phyloP scores from a whole-genome alignment of 1,140 invertebrate species.

The Varroa destructor region DNA sequence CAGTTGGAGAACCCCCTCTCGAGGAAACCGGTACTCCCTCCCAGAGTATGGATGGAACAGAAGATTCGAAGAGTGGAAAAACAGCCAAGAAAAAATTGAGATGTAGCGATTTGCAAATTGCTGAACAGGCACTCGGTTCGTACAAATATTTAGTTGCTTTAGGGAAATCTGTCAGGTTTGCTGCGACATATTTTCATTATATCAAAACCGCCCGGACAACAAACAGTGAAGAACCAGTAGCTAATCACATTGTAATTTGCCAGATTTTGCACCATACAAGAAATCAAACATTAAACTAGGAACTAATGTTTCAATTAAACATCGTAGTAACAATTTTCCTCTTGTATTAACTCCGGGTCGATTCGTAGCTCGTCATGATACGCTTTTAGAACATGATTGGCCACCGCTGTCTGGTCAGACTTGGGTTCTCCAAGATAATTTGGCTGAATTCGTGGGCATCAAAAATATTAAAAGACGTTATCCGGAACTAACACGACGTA shows the following conservation, averaged over 20 bases:
- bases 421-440: conserved; percentile 78
- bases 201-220: too few species aligned
- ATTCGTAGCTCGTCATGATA: conserved; percentile 43
- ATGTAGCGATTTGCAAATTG: conserved; percentile 27
- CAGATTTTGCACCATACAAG: too few species aligned
- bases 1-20: background rate
- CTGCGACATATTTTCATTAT: background rate
- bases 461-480: conserved; percentile 92
- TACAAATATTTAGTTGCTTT: conserved; percentile 20
- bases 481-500: conserved; percentile 66
- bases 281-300: too few species aligned
- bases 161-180: conserved; percentile 3
- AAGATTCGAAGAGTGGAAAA: conserved; percentile 27
- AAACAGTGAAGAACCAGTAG: too few species aligned
- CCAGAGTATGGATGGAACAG: conserved; percentile 7
- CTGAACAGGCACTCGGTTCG: conserved; percentile 24
- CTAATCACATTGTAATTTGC: too few species aligned
- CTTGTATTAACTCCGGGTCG: background rate
- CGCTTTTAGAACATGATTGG: conserved; percentile 88
- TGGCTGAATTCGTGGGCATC: conserved; percentile 76
- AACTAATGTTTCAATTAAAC: too few species aligned
- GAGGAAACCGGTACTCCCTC: conserved; percentile 29
- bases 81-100: conserved; percentile 29
- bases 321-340: background rate
- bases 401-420: conserved; percentile 54